Evolutionary conservation across 2,888 invertebrate species (phyloP), one percentile per base, ranked within the genome.

Genomic region (Chorisops tibialis): DNA sequence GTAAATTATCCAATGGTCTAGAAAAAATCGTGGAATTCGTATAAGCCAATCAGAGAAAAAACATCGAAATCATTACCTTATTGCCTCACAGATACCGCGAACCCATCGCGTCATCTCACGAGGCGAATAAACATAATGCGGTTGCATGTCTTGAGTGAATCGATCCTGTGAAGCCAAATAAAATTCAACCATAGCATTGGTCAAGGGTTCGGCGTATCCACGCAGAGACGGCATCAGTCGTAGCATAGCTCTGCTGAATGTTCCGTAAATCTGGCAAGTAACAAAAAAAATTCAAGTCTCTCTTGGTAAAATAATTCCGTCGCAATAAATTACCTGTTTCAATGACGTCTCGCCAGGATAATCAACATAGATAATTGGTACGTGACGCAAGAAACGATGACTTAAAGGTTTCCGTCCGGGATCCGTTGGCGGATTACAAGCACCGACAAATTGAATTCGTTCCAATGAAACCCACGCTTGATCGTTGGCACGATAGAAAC

Each of bases 131-230:
- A 99, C 97, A 77, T 99, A 99, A 79, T 99, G 99, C 1, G 99
- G 99, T 78, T 99, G 99, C 95, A 98, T 98, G 79, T 99, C 99
- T 79, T 98, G 98, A 0, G 99, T 99, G 79, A 99, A 99, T 59
- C 90, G 84, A 76, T 98, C 98, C 81, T 99, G 98, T 4, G 97
- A 97, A 5, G 90, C 86, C 59, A 98, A 83, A 81, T 98, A 99
- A 75, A 99, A 93, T 74, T 96, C 96, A 11, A 99, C 99, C 99
- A 99, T 99, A 2, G 99, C 97, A 73, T 93, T 93, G 1, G 99
- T 99, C 43, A 99, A 81, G 1, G 98, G 94, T 73, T 97, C 98
- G 0, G 98, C 93, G 77, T 93, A 96, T 2, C 95, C 91, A 67
- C 93, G 87, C 59, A 99, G 81, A 0, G 91, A 85, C 0, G 97